phyloP scores from a whole-genome alignment of 53 echinoderm and acorn worm genomes.

The Mesocentrotus franciscanus region DNA sequence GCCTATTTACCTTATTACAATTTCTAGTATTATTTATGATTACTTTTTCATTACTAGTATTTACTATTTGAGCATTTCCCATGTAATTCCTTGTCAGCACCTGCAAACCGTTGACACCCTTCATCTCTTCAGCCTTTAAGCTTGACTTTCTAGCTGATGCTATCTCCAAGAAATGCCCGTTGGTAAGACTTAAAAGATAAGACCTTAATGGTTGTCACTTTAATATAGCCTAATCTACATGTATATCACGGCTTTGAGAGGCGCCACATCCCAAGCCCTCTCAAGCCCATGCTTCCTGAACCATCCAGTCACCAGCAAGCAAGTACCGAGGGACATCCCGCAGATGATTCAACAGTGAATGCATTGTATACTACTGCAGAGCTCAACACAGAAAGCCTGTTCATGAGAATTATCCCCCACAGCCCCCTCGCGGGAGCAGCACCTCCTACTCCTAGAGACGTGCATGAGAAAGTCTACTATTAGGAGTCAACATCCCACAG shows the following conservation, averaged over 20 bases:
- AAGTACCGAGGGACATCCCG: neutral
- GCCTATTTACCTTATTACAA: too few relatives aligned
- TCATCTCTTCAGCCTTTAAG: neutral
- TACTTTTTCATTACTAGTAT: too few relatives aligned
- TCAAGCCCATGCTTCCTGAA: neutral
- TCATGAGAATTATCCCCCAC: neutral
- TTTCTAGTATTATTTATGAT: too few relatives aligned
- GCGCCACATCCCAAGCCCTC: neutral
- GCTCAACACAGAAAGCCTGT: neutral
- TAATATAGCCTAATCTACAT: neutral
- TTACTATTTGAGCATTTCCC: too few relatives aligned
- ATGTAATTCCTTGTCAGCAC: neutral
- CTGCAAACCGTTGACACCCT: neutral
- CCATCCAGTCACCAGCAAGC: neutral
- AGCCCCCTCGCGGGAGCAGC: too few relatives aligned
- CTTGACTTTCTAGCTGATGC: neutral
- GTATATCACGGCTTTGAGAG: slow-evolving; percentile 2
- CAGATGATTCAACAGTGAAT: neutral
- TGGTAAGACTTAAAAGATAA: neutral
- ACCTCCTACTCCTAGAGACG: neutral
- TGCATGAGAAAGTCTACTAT: neutral
- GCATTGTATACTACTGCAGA: neutral
- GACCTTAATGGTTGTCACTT: neutral
- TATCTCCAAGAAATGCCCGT: neutral
- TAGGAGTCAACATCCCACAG: neutral